phyloP scores from a whole-genome alignment of 2,888 invertebrate species.

The Netelia inedita region DNA sequence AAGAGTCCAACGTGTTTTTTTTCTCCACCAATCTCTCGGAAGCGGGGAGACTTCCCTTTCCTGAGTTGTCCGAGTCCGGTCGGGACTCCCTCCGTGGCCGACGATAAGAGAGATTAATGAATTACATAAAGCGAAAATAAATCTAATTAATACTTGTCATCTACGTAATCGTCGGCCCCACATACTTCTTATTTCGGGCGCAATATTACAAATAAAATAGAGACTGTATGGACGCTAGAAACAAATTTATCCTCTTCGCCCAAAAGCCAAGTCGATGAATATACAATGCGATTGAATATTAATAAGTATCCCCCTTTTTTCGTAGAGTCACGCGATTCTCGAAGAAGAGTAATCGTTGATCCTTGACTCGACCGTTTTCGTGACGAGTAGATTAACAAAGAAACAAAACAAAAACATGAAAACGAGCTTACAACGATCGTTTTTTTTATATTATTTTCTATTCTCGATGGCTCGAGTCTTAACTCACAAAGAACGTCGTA shows the following conservation, averaged over 20 bases:
- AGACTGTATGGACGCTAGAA: no score
- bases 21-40: conserved; percentile 6
- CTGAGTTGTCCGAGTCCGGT: background rate
- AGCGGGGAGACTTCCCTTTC: conserved; percentile 13
- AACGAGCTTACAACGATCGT: background rate
- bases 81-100: conserved; percentile 2
- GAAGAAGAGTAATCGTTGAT: background rate
- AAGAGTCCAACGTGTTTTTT: conserved; percentile 25
- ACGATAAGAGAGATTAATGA: conserved; percentile 68
- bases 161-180: background rate
- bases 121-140: conserved; percentile 56
- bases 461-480: background rate
- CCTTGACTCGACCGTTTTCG: background rate
- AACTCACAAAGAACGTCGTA: background rate
- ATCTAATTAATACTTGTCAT: conserved; percentile 70
- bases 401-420: background rate
- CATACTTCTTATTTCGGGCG: background rate
- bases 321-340: background rate
- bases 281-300: background rate
- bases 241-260: no score
- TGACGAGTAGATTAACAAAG: background rate
- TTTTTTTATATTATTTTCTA: background rate
- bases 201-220: no score
- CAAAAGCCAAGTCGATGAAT: no score
- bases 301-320: background rate